These are phyloP conservation scores for Scelioninae gen. 2 DNA, from an alignment of 2,888 invertebrate species.

Conservation along the genomic window DNA sequence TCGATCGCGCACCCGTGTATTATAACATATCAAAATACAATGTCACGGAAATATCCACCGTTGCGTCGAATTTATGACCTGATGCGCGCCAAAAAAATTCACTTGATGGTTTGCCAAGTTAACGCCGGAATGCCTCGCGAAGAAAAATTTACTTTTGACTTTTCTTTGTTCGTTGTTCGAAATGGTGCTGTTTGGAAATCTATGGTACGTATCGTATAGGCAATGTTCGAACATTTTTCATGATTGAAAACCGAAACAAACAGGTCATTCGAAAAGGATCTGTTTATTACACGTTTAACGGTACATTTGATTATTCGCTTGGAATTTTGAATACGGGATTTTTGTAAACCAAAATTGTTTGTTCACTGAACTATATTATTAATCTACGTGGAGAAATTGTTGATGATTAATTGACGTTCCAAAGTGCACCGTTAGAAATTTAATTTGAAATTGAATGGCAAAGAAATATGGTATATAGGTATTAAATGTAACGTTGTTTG, in stretches of 20 bases:
- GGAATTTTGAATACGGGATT: no score
- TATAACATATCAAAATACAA: slow-evolving; percentile 11
- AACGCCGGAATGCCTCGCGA: slow-evolving; percentile 17
- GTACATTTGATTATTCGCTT: no score
- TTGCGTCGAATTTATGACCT: slow-evolving; percentile 35
- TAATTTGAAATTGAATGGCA: no score
- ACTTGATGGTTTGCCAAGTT: slow-evolving; percentile 38
- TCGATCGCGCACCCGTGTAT: neutral
- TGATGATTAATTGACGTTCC: no score
- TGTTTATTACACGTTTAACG: no score
- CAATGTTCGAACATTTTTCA: slow-evolving; percentile 16
- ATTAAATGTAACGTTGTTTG: no score
- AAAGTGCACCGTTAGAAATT: no score
- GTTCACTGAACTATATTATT: no score
- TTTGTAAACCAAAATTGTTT: no score
- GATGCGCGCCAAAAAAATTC: slow-evolving; percentile 24
- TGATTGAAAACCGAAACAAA: slow-evolving; percentile 15
- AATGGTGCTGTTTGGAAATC: neutral
- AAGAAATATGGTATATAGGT: no score
- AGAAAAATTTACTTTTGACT: slow-evolving; percentile 35
- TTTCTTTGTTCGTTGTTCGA: slow-evolving; percentile 10
- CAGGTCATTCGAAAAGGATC: no score
- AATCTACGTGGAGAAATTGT: no score
- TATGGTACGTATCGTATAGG: slow-evolving; percentile 4
- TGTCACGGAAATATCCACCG: slow-evolving; percentile 19